These are phyloP conservation scores for Cossypha niveicapilla DNA, from an alignment of 2,797 vertebrate species.

Conservation along the genomic window DNA sequence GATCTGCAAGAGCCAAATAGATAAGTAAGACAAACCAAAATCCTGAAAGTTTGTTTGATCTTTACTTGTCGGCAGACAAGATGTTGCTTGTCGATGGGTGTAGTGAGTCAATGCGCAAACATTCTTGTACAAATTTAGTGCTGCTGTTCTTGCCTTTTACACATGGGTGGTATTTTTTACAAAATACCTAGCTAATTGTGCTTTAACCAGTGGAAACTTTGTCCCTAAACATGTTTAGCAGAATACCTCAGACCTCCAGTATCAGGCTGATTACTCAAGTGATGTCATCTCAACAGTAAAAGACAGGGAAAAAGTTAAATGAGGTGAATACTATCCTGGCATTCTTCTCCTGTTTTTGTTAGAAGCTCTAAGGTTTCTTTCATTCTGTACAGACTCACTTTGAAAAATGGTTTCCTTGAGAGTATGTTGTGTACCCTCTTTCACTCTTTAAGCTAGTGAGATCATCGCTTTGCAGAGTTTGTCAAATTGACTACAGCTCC, in stretches of 20 bases:
- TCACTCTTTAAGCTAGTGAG: background rate
- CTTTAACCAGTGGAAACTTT: background rate
- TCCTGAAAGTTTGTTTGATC: background rate
- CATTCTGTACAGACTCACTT: background rate
- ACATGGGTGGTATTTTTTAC: fast-evolving
- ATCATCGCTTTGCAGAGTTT: background rate
- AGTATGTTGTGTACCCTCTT: background rate
- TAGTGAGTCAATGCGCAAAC: background rate
- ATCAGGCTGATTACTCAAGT: background rate
- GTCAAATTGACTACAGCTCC: background rate
- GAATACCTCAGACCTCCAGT: background rate
- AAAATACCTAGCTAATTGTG: background rate
- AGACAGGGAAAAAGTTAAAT: background rate
- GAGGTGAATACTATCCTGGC: background rate
- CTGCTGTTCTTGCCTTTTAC: background rate
- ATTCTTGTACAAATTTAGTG: background rate
- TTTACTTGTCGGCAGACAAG: background rate
- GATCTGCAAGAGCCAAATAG: background rate
- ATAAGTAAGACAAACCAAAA: background rate
- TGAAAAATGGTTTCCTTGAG: background rate
- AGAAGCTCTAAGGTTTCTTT: background rate
- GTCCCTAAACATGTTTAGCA: background rate
- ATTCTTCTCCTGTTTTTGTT: background rate
- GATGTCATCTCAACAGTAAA: background rate
- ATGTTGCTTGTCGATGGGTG: background rate